phyloP scores from a whole-genome alignment of 1,140 invertebrate genomes.

The Cotesia typhae region DNA sequence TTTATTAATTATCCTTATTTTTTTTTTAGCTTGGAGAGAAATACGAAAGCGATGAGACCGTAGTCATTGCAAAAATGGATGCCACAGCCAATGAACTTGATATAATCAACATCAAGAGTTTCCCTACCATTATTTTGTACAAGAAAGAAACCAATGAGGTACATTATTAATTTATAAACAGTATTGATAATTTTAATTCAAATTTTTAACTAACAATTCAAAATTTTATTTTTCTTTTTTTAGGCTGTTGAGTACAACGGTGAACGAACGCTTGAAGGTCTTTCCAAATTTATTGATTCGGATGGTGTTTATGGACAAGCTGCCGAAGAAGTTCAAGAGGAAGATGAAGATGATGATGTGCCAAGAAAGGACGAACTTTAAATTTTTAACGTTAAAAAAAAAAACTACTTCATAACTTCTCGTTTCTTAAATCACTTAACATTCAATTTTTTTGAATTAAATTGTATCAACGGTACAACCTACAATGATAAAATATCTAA shows the following conservation, averaged over 20 bases:
- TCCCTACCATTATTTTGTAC: slow-evolving; percentile 97
- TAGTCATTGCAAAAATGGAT: slow-evolving; percentile 99
- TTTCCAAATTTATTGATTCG: slow-evolving; percentile 91
- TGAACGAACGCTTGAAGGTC: slow-evolving; percentile 92
- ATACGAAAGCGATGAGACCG: slow-evolving; percentile 82
- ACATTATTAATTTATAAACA: slow-evolving; percentile 34
- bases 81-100: slow-evolving; percentile 97
- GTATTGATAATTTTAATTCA: not conserved
- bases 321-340: slow-evolving; percentile 70
- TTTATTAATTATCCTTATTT: slow-evolving; percentile 24
- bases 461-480: not conserved
- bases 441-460: not conserved
- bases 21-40: slow-evolving; percentile 78
- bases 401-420: slow-evolving; percentile 38
- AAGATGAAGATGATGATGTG: slow-evolving; percentile 73
- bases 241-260: slow-evolving; percentile 92
- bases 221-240: slow-evolving; percentile 42
- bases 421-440: slow-evolving; percentile 30
- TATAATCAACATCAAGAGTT: slow-evolving; percentile 92
- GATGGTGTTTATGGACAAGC: slow-evolving; percentile 75
- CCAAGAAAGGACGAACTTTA: slow-evolving; percentile 76
- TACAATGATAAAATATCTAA: too few relatives aligned
- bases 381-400: slow-evolving; percentile 46
- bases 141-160: slow-evolving; percentile 92
- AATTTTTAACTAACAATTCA: slow-evolving; percentile 23